Percentiles rank a stretch among this genome's conserved stretches.
These are phyloP conservation scores for Hypena proboscidalis DNA, from an alignment of 2,888 invertebrate species.

Conservation along the genomic window DNA sequence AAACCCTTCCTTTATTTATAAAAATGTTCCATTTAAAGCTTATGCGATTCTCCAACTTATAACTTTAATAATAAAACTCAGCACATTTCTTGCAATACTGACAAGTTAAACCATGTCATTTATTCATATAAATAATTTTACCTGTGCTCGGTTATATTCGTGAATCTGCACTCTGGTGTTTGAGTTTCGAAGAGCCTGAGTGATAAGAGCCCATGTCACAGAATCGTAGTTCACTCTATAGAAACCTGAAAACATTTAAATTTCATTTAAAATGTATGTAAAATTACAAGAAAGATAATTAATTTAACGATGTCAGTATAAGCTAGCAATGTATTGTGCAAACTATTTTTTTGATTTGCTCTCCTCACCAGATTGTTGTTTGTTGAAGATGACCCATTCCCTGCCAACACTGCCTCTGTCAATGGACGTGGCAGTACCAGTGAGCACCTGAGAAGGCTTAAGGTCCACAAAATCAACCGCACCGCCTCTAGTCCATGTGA, in stretches of 20 bases:
- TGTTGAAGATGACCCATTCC: slow-evolving; percentile 87
- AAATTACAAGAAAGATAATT: neutral
- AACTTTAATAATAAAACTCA: too few species aligned
- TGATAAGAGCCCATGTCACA: slow-evolving; percentile 84
- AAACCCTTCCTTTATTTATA: too few species aligned
- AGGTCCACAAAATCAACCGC: slow-evolving; percentile 68
- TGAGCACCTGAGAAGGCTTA: slow-evolving; percentile 68
- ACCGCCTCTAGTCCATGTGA: slow-evolving; percentile 74
- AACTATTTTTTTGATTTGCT: too few species aligned
- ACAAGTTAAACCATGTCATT: too few species aligned
- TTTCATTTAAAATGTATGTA: neutral
- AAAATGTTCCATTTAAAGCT: too few species aligned
- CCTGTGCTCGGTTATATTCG: slow-evolving; percentile 88
- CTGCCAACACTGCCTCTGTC: slow-evolving; percentile 58
- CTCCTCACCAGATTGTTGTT: slow-evolving; percentile 85
- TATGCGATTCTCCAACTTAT: too few species aligned
- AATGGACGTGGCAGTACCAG: slow-evolving; percentile 46
- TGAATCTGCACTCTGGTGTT: slow-evolving; percentile 76
- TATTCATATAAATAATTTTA: too few species aligned
- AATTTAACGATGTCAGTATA: too few species aligned
- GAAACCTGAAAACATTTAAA: slow-evolving; percentile 73
- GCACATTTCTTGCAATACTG: too few species aligned
- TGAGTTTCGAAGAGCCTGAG: slow-evolving; percentile 67
- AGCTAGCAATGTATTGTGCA: too few species aligned
- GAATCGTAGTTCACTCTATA: slow-evolving; percentile 87